These are phyloP conservation scores for Tragulus kanchil DNA, from an alignment of 2,113 vertebrate genomes.

Conservation along the genomic window DNA sequence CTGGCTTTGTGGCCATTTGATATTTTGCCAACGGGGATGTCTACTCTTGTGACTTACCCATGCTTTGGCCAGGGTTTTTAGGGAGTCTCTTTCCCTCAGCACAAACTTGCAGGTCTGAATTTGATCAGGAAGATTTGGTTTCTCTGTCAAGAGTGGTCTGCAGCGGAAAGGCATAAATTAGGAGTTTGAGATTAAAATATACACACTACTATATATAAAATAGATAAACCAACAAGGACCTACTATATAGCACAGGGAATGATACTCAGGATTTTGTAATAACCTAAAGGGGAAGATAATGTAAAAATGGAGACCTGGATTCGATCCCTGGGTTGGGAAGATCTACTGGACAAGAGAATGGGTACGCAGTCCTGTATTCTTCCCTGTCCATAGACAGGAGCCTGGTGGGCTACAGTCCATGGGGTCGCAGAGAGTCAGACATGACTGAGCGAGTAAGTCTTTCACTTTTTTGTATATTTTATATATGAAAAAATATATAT, in stretches of 20 bases:
- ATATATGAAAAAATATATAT: too few relatives aligned
- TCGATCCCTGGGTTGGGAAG: neutral
- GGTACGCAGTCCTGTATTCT: neutral
- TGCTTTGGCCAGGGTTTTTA: neutral
- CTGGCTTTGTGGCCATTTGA: neutral
- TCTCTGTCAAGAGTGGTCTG: neutral
- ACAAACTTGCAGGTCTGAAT: neutral
- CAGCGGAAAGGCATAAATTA: neutral
- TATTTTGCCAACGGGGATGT: neutral
- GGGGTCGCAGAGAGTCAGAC: neutral
- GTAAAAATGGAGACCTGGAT: neutral
- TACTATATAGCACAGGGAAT: neutral
- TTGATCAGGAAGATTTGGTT: conserved; percentile 1
- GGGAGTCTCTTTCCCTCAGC: neutral
- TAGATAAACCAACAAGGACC: neutral
- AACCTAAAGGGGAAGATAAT: neutral
- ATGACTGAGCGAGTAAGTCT: neutral
- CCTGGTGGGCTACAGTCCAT: neutral
- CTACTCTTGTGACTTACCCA: neutral
- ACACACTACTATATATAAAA: neutral
- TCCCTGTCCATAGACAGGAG: neutral
- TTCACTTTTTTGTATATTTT: neutral
- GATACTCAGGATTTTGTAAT: neutral
- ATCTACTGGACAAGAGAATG: neutral
- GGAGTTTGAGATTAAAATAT: neutral